Conservation (phyloP, 2,888 invertebrate genomes). For the Chalcis sispes region DNA sequence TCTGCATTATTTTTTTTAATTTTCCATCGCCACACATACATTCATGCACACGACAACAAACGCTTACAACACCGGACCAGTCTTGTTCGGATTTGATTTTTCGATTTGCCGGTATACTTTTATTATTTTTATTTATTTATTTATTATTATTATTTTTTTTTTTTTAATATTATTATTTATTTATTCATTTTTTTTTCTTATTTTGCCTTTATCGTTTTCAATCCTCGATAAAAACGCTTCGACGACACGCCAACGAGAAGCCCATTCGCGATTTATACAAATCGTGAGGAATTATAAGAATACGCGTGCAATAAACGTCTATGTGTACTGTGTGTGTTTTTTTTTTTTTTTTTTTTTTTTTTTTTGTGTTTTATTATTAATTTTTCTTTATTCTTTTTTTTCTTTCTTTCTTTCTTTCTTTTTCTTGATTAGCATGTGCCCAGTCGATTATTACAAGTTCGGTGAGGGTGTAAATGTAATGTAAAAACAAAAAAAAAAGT, state of each 20-base stretch:
- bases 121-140: not conserved
- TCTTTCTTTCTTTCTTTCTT: too few species aligned
- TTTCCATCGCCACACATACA: conserved; percentile 39
- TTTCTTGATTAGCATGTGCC: conserved; percentile 31
- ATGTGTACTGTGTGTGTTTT: conserved; percentile 27
- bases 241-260: conserved; percentile 33
- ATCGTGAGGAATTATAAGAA: conserved; percentile 37
- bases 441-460: conserved; percentile 54
- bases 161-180: not conserved
- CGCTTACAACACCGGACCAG: conserved; percentile 50
- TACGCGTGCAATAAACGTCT: conserved; percentile 45
- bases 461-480: conserved; percentile 43
- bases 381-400: not conserved
- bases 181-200: conserved; percentile 3
- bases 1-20: conserved; percentile 6
- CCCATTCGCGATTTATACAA: conserved; percentile 41
- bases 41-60: conserved; percentile 49
- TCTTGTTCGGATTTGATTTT: conserved; percentile 57
- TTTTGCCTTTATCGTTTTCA: too few species aligned
- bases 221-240: conserved; percentile 39
- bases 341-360: conserved; percentile 12
- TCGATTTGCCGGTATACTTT: conserved; percentile 43
- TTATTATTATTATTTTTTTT: conserved; percentile 1
- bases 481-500: conserved; percentile 38
- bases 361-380: not conserved